Evolutionary conservation across 2,888 invertebrate genomes (phyloP), one percentile per base, ranked within the genome.

Genomic region (Dryococelus australis): DNA sequence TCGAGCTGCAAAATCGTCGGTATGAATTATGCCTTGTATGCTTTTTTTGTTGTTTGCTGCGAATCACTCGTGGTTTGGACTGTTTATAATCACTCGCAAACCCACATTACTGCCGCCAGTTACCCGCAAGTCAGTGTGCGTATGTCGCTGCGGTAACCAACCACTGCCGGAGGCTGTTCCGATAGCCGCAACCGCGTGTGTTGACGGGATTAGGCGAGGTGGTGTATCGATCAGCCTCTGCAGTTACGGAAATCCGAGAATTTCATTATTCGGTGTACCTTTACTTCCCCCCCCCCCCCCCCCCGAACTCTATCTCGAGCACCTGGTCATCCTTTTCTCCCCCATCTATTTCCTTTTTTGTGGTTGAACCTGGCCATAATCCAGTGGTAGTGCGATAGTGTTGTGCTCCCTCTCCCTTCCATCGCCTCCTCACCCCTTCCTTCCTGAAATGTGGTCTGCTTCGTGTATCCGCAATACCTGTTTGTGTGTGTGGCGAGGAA

Each of bases 181-280:
- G 1, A 1, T 47, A 47, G 47, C 47, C n/a, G n/a, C 65, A 65
- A 24, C n/a, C 1, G 51, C 8, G 0, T 16, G n/a, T 65, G 65
- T n/a, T 65, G 20, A 20, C 1, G n/a, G n/a, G 65, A 65, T 65
- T 65, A 9, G 65, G 65, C n/a, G 65, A 0, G n/a, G 24, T 65
- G 65, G 65, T n/a, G 65, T 65, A 47, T 47, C 8, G 65, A 65
- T 24, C 65, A 24, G 20, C n/a, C n/a, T 24, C 65, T 6, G 20
- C 65, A 16, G 65, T 10, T 65, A n/a, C 65, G 65, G 24, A 24
- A 16, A 24, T 65, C 20, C 65, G 65, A n/a, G 65, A 65, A 65
- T 65, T 65, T 65, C 65, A 65, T 65, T 65, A 65, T 65, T 65
- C 65, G 65, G 65, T n/a, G 16, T 65, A 24, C 65, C 65, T 65